Evolutionary conservation across 1,140 invertebrate genomes (phyloP).

Genomic region (Cyclargus thomasi): DNA sequence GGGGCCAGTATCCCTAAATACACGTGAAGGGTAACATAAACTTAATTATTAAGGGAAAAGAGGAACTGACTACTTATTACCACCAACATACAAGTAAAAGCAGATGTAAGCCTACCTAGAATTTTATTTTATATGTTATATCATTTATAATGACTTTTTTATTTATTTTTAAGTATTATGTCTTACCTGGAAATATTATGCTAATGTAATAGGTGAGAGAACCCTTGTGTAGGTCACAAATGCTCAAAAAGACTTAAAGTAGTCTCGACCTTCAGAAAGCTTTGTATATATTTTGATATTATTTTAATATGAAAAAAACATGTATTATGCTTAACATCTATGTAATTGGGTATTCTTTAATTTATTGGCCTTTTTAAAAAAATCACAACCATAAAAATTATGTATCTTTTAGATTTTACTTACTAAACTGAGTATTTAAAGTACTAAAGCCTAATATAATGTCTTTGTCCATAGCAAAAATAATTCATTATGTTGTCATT

Average conservation of each 20-base stretch:
- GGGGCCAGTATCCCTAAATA: slow-evolving; percentile 73
- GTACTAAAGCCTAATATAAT: no score
- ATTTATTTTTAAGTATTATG: slow-evolving; percentile 22
- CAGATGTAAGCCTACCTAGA: slow-evolving; percentile 60
- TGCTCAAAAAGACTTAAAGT: not conserved
- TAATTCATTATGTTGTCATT: no score
- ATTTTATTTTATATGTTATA: slow-evolving; percentile 42
- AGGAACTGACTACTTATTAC: slow-evolving; percentile 59
- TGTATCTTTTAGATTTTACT: no score
- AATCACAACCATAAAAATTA: no score
- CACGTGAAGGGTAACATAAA: slow-evolving; percentile 67
- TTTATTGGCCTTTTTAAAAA: no score
- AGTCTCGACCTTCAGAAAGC: not conserved
- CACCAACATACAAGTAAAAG: slow-evolving; percentile 48
- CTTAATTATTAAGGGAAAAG: slow-evolving; percentile 66
- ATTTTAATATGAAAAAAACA: not conserved
- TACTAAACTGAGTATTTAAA: no score
- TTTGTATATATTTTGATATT: not conserved
- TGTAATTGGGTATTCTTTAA: no score
- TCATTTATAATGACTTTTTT: slow-evolving; percentile 34
- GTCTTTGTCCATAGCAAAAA: no score
- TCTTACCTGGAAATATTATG: slow-evolving; percentile 18
- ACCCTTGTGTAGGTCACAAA: not conserved
- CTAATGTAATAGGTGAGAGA: not conserved
- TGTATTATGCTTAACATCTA: no score